Percentiles rank a stretch among this genome's conserved stretches.
phyloP scores from a whole-genome alignment of 2,113 vertebrate species.

The Vidua macroura region DNA sequence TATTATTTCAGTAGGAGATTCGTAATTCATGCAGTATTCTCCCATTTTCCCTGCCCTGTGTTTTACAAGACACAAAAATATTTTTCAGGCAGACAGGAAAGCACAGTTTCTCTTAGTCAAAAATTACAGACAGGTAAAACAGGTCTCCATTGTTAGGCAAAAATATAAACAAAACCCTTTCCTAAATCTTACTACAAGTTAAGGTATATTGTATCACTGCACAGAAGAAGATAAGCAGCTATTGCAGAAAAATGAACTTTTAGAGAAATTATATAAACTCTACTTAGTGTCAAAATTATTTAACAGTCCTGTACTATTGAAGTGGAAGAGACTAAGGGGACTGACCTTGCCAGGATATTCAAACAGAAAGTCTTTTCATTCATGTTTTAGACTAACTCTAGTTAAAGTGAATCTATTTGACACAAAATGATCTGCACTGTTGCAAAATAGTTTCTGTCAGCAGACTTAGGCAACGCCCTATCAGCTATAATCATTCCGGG shows the following conservation, averaged over 20 bases:
- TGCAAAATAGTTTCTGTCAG: constrained; percentile 37
- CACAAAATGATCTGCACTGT: not conserved
- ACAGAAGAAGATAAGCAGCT: not conserved
- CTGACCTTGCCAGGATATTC: not conserved
- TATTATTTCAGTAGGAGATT: not conserved
- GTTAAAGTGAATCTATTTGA: constrained; percentile 1
- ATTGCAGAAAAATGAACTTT: not conserved
- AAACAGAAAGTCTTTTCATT: constrained; percentile 7
- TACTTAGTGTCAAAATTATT: not conserved
- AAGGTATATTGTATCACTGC: not conserved
- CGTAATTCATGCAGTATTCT: not conserved
- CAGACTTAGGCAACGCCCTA: not conserved
- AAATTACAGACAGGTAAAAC: not conserved
- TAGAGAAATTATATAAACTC: not conserved
- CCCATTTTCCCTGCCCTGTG: not conserved
- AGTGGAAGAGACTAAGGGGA: not conserved
- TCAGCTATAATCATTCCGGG: not conserved
- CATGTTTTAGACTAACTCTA: not conserved
- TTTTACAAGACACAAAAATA: not conserved
- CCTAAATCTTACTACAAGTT: not conserved
- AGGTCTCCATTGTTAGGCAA: not conserved
- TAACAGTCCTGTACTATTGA: not conserved
- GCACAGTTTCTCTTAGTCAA: not conserved
- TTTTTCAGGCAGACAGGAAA: not conserved
- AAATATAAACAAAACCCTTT: not conserved